Base-by-base conservation (phyloP, 35 echinoderm and acorn worm species). In the Heliocidaris tuberculata region DNA sequence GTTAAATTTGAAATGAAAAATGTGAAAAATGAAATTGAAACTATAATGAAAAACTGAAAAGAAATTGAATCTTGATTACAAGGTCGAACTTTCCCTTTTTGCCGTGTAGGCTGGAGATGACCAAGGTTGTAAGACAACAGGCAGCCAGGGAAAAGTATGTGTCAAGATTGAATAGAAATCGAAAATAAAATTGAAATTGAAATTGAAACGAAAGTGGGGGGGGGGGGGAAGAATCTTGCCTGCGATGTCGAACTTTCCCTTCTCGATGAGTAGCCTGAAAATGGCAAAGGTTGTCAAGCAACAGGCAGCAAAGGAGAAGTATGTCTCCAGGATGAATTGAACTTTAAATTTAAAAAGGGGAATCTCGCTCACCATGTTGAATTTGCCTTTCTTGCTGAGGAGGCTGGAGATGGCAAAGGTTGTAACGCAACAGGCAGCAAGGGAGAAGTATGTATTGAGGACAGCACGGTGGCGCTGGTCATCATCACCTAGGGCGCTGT, bases 101-200 rank as follows among this genome's bases (percentile, higher is more conserved):
- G 94, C 96, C 96, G 10, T 95, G n/a, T 19, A 97, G 65, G 24
- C 94, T 42, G 24, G 97, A 95, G 94, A 97, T 92, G 30, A 96
- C 96, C 60, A 97, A 99, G 4, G 98, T 97, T 2, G 94, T 90
- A 10, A 99, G 87, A 60, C 94, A 95, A 65, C 98, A 99, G 32
- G 97, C 98, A 92, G 98, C 97, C 32, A 99, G 89, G 31, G 97
- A 97, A 60, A 95, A 99, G 95, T 99, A 99, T 2, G 97, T 99
- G 94, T 99, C 97, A 88, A 99, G 90, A 42, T 0, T 42, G 35
- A 42, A 42, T 42, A 42, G 35, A 42, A 42, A 42, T 42, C 3
- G 35, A 42, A 42, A 42, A n/a, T n/a, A n/a, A n/a, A n/a, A n/a
- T n/a, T n/a, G n/a, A n/a, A n/a, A n/a, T n/a, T n/a, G n/a, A n/a